Evolutionary conservation across 23 tunicate genomes (phyloP), one percentile per base, ranked within the genome.

Genomic region (Halocynthia roretzi): DNA sequence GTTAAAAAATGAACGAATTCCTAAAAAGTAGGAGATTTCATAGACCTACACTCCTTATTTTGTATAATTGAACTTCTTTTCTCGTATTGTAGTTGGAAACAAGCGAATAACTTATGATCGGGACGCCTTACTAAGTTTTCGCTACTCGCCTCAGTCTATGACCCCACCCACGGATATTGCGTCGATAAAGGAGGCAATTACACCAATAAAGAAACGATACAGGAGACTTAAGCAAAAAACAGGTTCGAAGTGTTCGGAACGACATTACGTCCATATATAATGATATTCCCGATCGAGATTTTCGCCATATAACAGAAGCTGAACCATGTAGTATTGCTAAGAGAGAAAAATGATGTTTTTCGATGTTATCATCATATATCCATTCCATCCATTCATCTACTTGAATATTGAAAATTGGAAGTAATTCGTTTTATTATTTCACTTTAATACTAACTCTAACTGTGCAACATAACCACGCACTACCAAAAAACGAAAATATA

Each of bases 151-250:
- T 5, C 56, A 77, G 49, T 83, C 87, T 19, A 70, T 73, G 51
- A 83, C 95, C 63, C 95, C 95, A 61, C 95, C 95, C 15, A 60
- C 61, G 63, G 83, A 79, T 51, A 76, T 88, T 52, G 84, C 81
- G 50, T 84, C 68, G 15, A 88, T 88, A 31, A 80, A 78, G 21
- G 87, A 86, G 20, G 87, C 95, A 54, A 88, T 84, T 12, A 84
- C 56, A 56, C 91, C 85, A 54, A 44, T 54, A n/a, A 73, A 73
- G 50, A 74, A 67, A 65, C 19, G 22, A 65, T 40, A 48, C 31
- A 48, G 31, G 6, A 58, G 17, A 58, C 17, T 58, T 58, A 15
- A 58, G 17, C n/a, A 2, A n/a, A 58, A 58, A n/a, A 14, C 17
- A n/a, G 63, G 17, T 58, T 58, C 63, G 17, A 58, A 14, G 15